Evolutionary conservation across 2,888 invertebrate species (phyloP).

Genomic region (Cheilosia soror): DNA sequence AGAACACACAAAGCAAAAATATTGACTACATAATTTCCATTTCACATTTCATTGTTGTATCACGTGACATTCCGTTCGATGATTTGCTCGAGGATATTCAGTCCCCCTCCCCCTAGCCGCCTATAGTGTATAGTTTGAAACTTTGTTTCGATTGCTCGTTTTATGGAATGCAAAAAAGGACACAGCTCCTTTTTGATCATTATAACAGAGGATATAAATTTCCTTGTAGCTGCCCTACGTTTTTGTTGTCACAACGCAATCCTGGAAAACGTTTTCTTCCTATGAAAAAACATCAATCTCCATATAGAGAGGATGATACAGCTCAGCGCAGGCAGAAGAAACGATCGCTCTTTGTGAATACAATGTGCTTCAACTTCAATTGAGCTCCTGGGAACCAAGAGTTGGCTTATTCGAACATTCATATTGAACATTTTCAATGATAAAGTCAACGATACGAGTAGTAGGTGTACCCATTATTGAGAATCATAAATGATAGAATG

Average conservation of each 20-base stretch:
- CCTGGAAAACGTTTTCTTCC: neutral
- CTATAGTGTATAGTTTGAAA: neutral
- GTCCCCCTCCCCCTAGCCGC: neutral
- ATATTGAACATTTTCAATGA: neutral
- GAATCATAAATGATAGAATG: neutral
- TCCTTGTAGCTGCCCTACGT: neutral
- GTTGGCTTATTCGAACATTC: neutral
- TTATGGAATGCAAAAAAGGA: neutral
- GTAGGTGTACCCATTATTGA: neutral
- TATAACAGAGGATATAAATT: neutral
- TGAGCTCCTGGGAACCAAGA: neutral
- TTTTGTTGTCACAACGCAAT: neutral
- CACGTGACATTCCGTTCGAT: neutral
- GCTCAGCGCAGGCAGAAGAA: neutral
- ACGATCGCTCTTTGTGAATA: neutral
- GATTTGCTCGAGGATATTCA: neutral
- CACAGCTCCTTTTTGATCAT: neutral
- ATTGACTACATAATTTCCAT: slow-evolving; percentile 36
- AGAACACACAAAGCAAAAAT: neutral
- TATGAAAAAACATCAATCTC: neutral
- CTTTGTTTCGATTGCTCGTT: neutral
- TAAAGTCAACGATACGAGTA: neutral
- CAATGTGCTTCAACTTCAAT: neutral
- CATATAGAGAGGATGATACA: neutral
- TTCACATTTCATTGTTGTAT: slow-evolving; percentile 23